Evolutionary conservation across 2,797 vertebrate genomes (phyloP).

Genomic region (Bucorvus abyssinicus): DNA sequence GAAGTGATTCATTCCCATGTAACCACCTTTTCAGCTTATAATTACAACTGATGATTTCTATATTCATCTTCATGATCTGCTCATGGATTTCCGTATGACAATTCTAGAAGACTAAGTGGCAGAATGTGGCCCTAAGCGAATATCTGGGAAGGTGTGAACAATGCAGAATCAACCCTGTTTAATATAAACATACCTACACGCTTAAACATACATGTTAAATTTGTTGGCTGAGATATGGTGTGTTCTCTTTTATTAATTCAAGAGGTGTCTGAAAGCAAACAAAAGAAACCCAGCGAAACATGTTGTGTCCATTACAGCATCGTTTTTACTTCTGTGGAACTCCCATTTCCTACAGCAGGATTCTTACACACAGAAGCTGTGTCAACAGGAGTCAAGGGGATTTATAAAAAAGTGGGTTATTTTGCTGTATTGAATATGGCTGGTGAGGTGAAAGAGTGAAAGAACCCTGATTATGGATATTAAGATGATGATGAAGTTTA

Average conservation of each 20-base stretch:
- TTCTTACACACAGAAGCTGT: background rate
- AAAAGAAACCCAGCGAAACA: background rate
- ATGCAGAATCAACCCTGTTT: background rate
- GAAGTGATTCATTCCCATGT: background rate
- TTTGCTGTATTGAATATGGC: background rate
- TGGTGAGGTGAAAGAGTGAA: background rate
- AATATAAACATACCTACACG: background rate
- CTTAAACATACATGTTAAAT: background rate
- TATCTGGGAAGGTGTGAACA: background rate
- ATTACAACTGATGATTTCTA: background rate
- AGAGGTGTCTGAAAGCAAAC: background rate
- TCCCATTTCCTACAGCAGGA: background rate
- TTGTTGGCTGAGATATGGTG: background rate
- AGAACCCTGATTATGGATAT: background rate
- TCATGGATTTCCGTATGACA: background rate
- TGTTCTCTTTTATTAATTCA: background rate
- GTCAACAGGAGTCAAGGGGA: background rate
- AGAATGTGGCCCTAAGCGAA: background rate
- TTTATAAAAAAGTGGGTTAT: background rate
- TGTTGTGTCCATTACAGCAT: rapidly evolving
- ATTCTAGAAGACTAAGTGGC: background rate
- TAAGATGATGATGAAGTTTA: background rate
- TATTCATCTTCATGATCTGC: background rate
- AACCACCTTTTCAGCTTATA: background rate
- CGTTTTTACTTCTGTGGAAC: background rate